phyloP scores from a whole-genome alignment of 2,113 vertebrate species.

The Tyto alba region DNA sequence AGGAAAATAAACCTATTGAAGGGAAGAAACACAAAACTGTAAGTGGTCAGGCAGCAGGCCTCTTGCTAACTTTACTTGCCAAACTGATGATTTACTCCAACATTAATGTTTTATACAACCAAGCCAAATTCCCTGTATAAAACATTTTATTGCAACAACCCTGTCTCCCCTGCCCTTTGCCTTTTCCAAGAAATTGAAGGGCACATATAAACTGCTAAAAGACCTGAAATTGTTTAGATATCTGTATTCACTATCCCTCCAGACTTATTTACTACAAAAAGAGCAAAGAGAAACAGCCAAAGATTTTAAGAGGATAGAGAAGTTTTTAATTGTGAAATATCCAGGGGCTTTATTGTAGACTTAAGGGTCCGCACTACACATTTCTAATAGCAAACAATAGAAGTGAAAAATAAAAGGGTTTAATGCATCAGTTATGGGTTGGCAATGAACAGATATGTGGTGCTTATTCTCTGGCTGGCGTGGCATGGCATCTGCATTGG shows the following conservation, averaged over 20 bases:
- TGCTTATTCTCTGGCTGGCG: background rate
- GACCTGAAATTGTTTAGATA: background rate
- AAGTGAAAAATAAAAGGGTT: conserved; percentile 32
- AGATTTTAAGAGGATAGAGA: background rate
- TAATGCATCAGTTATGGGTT: conserved; percentile 11
- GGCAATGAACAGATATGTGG: background rate
- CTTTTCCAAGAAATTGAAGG: background rate
- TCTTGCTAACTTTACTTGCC: background rate
- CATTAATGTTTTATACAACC: background rate
- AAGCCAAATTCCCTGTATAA: conserved; percentile 1
- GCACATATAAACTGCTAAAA: background rate
- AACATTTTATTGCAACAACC: background rate
- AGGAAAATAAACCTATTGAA: background rate
- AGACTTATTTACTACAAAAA: conserved; percentile 5
- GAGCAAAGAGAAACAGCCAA: background rate
- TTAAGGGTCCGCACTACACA: background rate
- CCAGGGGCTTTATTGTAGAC: background rate
- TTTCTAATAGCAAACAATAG: conserved; percentile 13
- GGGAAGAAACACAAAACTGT: conserved; percentile 4
- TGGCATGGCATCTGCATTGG: background rate
- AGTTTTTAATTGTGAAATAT: conserved; percentile 12
- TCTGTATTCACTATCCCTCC: background rate
- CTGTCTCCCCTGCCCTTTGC: background rate
- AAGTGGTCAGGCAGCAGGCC: conserved; percentile 5
- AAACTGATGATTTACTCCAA: conserved; percentile 20